phyloP scores from a whole-genome alignment of 2,797 vertebrate species.

The Hippoglossus hippoglossus region DNA sequence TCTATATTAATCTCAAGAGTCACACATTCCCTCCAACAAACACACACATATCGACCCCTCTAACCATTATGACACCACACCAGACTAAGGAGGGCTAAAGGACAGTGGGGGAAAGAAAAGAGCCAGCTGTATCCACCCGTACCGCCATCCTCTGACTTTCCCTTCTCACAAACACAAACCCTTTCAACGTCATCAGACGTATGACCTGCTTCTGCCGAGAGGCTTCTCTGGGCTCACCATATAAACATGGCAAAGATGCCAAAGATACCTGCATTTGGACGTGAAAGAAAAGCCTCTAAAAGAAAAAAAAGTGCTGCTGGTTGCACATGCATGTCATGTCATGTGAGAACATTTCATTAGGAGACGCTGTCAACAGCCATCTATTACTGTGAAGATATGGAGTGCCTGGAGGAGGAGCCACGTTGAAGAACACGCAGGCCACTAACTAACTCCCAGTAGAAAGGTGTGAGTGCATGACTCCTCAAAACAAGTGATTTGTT shows the following conservation, averaged over 20 bases:
- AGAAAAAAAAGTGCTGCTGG: constrained; percentile 10
- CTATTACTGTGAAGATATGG: constrained; percentile 60
- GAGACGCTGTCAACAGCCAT: constrained; percentile 70
- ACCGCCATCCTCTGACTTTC: constrained; percentile 22
- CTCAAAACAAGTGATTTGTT: constrained; percentile 83
- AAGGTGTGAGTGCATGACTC: constrained; percentile 77
- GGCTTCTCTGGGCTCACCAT: constrained; percentile 10
- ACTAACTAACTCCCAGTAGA: constrained; percentile 72
- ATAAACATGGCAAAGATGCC: constrained; percentile 29
- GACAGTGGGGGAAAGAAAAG: constrained; percentile 21
- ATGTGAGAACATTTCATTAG: constrained; percentile 74
- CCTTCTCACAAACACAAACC: neutral
- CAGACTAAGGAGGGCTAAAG: constrained; percentile 32
- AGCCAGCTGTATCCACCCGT: constrained; percentile 3
- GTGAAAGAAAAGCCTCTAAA: constrained; percentile 27
- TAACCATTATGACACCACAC: constrained; percentile 48
- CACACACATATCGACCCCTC: constrained; percentile 31
- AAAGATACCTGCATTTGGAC: constrained; percentile 60
- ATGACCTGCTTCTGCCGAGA: constrained; percentile 15
- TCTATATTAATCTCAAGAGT: constrained; percentile 29
- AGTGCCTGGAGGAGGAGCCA: constrained; percentile 68
- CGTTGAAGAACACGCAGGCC: constrained; percentile 45
- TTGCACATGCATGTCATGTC: constrained; percentile 40
- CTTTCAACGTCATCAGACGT: neutral
- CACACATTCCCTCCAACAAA: constrained; percentile 24